These are phyloP conservation scores for Tetragnatha versicolor DNA, from an alignment of 1,140 invertebrate species.

Conservation along the genomic window DNA sequence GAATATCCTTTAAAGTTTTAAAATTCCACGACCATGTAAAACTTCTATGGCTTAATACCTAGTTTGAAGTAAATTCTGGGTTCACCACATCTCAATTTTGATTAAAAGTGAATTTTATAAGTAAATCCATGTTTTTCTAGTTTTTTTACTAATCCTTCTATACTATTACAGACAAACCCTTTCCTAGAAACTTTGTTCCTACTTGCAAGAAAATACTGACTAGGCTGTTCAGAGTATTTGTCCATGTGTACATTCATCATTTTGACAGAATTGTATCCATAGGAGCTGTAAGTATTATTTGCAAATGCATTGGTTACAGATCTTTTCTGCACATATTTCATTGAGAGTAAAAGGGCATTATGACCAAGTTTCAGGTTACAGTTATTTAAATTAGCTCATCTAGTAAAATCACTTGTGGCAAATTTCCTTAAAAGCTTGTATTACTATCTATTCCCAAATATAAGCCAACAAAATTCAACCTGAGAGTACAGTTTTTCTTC, in stretches of 20 bases:
- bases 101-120: no score
- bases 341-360: no score
- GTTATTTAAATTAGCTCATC: neutral
- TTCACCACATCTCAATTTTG: no score
- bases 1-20: no score
- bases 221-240: slow-evolving; percentile 90
- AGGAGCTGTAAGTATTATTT: slow-evolving; percentile 76
- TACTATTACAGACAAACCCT: slow-evolving; percentile 77
- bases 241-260: slow-evolving; percentile 97
- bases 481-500: no score
- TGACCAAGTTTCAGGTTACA: neutral
- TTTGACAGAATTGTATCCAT: slow-evolving; percentile 89
- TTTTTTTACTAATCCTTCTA: no score
- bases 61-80: no score
- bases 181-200: slow-evolving; percentile 83
- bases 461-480: no score
- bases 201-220: slow-evolving; percentile 90
- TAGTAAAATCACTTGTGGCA: neutral
- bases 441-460: no score
- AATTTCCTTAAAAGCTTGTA: neutral
- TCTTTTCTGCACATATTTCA: neutral
- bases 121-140: no score
- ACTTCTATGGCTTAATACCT: no score
- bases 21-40: no score
- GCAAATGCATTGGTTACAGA: neutral